Conservation (phyloP, 2,113 vertebrate species). For the Nothobranchius kuhntae region DNA sequence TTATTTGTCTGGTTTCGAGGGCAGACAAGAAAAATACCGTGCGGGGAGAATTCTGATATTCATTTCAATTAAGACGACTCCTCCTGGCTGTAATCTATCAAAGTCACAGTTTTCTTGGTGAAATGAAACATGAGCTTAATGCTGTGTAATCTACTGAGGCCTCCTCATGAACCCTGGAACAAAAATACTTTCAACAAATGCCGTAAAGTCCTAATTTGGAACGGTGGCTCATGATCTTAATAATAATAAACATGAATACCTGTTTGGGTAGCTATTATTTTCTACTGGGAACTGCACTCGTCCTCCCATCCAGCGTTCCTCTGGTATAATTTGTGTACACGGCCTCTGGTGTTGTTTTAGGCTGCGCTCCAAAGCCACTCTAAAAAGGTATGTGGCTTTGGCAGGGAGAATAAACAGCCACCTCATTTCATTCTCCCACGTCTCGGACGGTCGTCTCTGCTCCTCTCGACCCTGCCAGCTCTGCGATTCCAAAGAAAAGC, state of each 20-base stretch:
- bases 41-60: conserved; percentile 59
- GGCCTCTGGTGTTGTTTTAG: conserved; percentile 72
- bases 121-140: conserved; percentile 53
- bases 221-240: background rate
- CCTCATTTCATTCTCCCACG: conserved; percentile 73
- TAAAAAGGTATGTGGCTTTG: conserved; percentile 74
- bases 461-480: conserved; percentile 61
- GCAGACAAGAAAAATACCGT: conserved; percentile 51
- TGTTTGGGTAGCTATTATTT: conserved; percentile 16
- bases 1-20: conserved; percentile 54
- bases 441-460: conserved; percentile 57
- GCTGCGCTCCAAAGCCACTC: conserved; percentile 74
- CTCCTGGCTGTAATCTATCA: conserved; percentile 58
- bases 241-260: conserved; percentile 9
- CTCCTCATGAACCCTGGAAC: conserved; percentile 54
- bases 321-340: conserved; percentile 63
- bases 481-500: conserved; percentile 59
- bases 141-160: conserved; percentile 53
- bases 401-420: conserved; percentile 74
- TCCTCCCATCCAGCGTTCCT: conserved; percentile 28
- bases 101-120: conserved; percentile 51
- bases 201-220: conserved; percentile 16
- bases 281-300: conserved; percentile 46
- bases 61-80: conserved; percentile 64
- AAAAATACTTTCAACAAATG: conserved; percentile 9